Percentiles rank a stretch among this genome's conserved stretches.
Conservation (phyloP, 2,888 invertebrate genomes). For the Ichneumoninae sp. region DNA sequence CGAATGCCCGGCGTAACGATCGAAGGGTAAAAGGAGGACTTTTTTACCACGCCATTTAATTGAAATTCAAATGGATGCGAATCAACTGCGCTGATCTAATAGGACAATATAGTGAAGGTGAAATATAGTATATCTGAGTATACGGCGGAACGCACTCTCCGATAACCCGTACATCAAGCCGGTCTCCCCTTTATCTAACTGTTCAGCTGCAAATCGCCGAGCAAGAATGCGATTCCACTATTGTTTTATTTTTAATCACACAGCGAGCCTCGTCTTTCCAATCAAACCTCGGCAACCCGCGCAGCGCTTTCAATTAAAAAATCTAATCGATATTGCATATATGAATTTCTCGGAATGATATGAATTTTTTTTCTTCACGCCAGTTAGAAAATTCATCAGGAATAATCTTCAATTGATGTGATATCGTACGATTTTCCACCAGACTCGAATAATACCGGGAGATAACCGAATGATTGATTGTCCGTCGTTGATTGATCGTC, state of each 20-base stretch:
- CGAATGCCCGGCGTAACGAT: conserved; percentile 7
- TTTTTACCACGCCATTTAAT: conserved; percentile 73
- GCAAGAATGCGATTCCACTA: conserved; percentile 45
- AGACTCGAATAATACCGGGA: conserved; percentile 4
- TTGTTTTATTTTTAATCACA: conserved; percentile 50
- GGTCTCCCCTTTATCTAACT: conserved; percentile 15
- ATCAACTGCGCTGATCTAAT: conserved; percentile 23
- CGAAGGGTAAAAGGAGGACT: not conserved
- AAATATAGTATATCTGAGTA: conserved; percentile 28
- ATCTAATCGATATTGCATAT: conserved; percentile 40
- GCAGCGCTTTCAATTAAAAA: conserved; percentile 49
- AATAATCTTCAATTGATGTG: conserved; percentile 17
- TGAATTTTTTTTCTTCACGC: conserved; percentile 23
- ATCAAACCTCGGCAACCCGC: conserved; percentile 37
- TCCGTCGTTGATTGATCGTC: not conserved
- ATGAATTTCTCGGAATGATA: conserved; percentile 31
- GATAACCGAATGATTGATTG: conserved; percentile 12
- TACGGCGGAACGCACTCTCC: conserved; percentile 18
- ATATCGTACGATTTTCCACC: conserved; percentile 12
- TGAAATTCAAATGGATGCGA: conserved; percentile 77
- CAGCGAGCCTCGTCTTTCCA: conserved; percentile 32
- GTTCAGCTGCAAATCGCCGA: conserved; percentile 48
- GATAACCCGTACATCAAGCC: conserved; percentile 12
- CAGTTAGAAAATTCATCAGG: conserved; percentile 14
- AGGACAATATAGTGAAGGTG: conserved; percentile 8